Evolutionary conservation across 1,140 invertebrate genomes (phyloP).

Genomic region (Drosophila azteca): DNA sequence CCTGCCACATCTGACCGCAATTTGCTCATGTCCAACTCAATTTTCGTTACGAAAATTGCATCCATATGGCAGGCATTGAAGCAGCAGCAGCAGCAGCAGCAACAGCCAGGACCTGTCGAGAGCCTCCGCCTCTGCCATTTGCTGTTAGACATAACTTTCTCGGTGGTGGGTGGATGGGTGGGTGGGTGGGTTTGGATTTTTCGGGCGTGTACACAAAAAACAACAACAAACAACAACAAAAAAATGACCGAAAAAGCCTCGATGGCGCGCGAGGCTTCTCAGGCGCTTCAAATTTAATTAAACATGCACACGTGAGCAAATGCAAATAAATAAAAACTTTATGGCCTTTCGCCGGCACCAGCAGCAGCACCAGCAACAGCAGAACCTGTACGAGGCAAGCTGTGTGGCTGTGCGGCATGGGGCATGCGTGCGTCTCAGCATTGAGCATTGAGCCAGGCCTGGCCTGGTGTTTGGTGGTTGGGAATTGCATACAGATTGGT

Average conservation of each 20-base stretch:
- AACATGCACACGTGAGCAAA: slow-evolving; percentile 82
- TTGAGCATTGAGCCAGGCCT: slow-evolving; percentile 31
- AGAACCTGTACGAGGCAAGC: neutral
- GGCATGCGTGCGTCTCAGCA: slow-evolving; percentile 69
- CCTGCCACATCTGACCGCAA: slow-evolving; percentile 51
- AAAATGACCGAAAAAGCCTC: slow-evolving; percentile 46
- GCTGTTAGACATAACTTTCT: slow-evolving; percentile 71
- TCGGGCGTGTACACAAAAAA: slow-evolving; percentile 28
- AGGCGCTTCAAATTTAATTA: slow-evolving; percentile 82
- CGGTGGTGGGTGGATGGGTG: slow-evolving; percentile 3
- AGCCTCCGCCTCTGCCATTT: neutral
- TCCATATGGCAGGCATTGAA: slow-evolving; percentile 57
- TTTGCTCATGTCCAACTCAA: slow-evolving; percentile 80
- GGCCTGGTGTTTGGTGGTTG: slow-evolving; percentile 29
- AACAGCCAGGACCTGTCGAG: neutral
- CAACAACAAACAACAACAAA: neutral
- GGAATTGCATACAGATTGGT: slow-evolving; percentile 34
- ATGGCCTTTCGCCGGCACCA: slow-evolving; percentile 64
- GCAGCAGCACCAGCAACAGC: slow-evolving; percentile 2
- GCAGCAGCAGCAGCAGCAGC: slow-evolving; percentile 21
- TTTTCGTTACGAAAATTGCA: slow-evolving; percentile 80
- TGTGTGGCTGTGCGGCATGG: too few relatives aligned
- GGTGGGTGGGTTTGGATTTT: slow-evolving; percentile 25
- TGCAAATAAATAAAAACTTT: slow-evolving; percentile 82
- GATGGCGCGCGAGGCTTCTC: slow-evolving; percentile 62